Evolutionary conservation across 2,888 invertebrate species (phyloP).

Genomic region (Rhimphoctona megacephalus): DNA sequence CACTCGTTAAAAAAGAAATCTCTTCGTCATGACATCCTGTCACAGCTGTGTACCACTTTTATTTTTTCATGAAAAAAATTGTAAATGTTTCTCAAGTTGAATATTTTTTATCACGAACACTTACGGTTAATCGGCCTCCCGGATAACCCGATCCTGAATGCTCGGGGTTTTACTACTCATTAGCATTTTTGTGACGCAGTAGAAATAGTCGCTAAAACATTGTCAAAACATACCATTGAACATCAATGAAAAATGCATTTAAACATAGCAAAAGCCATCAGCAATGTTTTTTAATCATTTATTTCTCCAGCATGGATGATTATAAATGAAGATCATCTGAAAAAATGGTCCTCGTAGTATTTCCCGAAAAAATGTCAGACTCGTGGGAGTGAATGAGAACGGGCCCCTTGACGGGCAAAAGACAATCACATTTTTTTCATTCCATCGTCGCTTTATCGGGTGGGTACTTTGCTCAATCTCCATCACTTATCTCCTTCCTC

Average conservation of each 20-base stretch:
- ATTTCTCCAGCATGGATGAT: neutral
- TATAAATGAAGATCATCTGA: neutral
- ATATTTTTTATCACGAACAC: neutral
- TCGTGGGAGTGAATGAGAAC: slow-evolving; percentile 19
- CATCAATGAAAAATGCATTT: neutral
- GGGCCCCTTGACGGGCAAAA: slow-evolving; percentile 41
- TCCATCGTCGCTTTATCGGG: slow-evolving; percentile 66
- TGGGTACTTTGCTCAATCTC: slow-evolving; percentile 51
- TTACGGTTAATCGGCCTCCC: too few species aligned
- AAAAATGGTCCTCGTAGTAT: slow-evolving; percentile 34
- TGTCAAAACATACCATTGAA: neutral
- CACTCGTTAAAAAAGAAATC: too few species aligned
- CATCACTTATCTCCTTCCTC: slow-evolving; percentile 54
- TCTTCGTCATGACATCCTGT: too few species aligned
- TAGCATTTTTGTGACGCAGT: too few species aligned
- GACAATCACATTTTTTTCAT: slow-evolving; percentile 52
- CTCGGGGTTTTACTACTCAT: too few species aligned
- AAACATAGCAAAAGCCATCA: neutral
- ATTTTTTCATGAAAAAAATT: too few species aligned
- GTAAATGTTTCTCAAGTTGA: too few species aligned
- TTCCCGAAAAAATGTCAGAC: slow-evolving; percentile 35
- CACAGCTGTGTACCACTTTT: too few species aligned
- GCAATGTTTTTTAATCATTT: neutral
- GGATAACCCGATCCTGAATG: too few species aligned
- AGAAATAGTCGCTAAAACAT: neutral